Evolutionary conservation across 1,140 invertebrate genomes (phyloP).

Genomic region (Nylanderia fulva): DNA sequence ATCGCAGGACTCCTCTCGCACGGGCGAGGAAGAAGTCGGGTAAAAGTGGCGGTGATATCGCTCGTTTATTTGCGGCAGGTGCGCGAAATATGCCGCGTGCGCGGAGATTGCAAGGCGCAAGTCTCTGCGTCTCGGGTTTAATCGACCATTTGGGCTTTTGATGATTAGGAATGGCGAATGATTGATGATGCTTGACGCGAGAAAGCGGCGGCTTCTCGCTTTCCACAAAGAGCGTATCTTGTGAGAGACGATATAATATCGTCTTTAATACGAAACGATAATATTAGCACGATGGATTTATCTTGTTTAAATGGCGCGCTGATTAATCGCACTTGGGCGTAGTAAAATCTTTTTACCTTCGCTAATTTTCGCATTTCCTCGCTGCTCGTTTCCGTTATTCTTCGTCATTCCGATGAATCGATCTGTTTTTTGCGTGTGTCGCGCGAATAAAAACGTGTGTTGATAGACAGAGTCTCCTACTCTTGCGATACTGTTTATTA

Average conservation of each 20-base stretch:
- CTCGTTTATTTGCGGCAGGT: conserved; percentile 52
- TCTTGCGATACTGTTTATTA: not conserved
- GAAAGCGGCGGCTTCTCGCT: conserved; percentile 4
- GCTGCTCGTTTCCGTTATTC: not conserved
- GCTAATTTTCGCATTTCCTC: not conserved
- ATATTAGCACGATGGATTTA: not conserved
- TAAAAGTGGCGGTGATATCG: conserved; percentile 51
- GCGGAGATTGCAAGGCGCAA: not conserved
- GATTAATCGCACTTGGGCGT: not conserved
- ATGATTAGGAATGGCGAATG: conserved; percentile 27
- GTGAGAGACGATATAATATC: no score
- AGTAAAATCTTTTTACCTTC: not conserved
- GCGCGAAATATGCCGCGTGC: not conserved
- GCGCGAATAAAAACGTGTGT: not conserved
- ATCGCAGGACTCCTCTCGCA: not conserved
- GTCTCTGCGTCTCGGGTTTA: conserved; percentile 8
- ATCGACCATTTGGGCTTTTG: not conserved
- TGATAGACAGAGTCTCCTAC: not conserved
- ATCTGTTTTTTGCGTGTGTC: conserved; percentile 17
- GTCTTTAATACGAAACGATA: not conserved
- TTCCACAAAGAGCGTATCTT: not conserved
- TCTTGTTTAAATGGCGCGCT: not conserved
- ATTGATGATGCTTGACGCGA: conserved; percentile 3
- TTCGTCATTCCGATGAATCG: not conserved
- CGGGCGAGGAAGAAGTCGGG: conserved; percentile 20